Evolutionary conservation across 2,888 invertebrate species (phyloP), one percentile per base, ranked within the genome.

Genomic region (Dione vanillae): DNA sequence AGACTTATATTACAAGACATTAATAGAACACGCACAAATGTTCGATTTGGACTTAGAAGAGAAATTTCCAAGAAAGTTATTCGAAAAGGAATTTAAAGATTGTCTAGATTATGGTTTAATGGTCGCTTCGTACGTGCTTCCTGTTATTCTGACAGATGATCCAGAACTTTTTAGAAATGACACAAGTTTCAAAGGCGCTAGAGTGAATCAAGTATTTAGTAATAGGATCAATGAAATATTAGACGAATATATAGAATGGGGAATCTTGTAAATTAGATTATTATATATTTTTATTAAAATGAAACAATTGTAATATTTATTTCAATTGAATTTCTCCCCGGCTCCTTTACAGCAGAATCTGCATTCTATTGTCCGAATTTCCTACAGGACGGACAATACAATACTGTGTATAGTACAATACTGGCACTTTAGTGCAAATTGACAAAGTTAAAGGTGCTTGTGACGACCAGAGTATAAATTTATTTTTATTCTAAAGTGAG

Each of bases 181-280:
- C 2, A 35, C 75, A 5, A 40, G 70, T 12, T 61, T 66, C 5
- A 52, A 79, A 0, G 66, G 43, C 47, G 54, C 80, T 12, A 70
- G 64, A 5, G 40, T 78, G 2, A 68, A 79, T 69, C 70, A 69
- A 7, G 58, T 52, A 6, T 79, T 70, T 43, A 74, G 74, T 16
- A 71, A 77, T 0, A 78, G 80, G 58, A 40, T 81, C 5, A 74
- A 71, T 5, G 82, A 75, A 8, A 43, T 83, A 3, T 69, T 82
- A 27, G 75, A 82, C 1, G 85, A 85, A 69, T 85, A 79, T 70
- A 69, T 79, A 27, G 75, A 79, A 6, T 77, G 73, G 77, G 82
- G 82, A 0, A 79, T 76, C 72, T 72, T 83, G 58, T 80, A 76
- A 65, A 45, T 27, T 43, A 2, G n/a, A 5, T 20, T 41, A 40